These are phyloP conservation scores for Masnerella sp. DNA, from an alignment of 2,888 invertebrate species.

Conservation along the genomic window DNA sequence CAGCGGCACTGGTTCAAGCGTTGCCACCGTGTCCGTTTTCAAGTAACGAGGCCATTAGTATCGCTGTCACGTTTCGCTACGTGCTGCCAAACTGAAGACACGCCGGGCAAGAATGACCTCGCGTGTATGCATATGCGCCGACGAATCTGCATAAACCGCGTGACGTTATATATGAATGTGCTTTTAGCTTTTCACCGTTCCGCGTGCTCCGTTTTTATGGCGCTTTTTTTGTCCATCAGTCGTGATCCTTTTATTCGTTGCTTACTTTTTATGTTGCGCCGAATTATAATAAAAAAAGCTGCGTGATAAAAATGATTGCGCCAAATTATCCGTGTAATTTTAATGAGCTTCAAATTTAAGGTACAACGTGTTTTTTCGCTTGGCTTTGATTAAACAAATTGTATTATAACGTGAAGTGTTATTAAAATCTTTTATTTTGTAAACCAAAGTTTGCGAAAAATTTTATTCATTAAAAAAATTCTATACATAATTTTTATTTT, in stretches of 20 bases:
- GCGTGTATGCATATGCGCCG: conserved; percentile 57
- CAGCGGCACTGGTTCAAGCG: conserved; percentile 26
- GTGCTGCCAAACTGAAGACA: conserved; percentile 62
- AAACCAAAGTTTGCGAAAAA: too few relatives aligned
- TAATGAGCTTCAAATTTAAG: background rate
- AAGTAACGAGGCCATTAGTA: conserved; percentile 66
- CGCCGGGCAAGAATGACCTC: conserved; percentile 56
- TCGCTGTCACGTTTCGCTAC: conserved; percentile 67
- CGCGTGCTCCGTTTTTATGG: conserved; percentile 48
- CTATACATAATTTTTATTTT: too few relatives aligned
- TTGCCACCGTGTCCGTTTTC: conserved; percentile 44
- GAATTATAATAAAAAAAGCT: conserved; percentile 34
- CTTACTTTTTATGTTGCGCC: conserved; percentile 7
- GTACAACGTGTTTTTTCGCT: too few relatives aligned
- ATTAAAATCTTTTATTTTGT: too few relatives aligned
- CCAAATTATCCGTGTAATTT: conserved; percentile 20
- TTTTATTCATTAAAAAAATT: too few relatives aligned
- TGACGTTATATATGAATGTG: conserved; percentile 59
- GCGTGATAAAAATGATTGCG: conserved; percentile 1
- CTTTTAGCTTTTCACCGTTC: conserved; percentile 57
- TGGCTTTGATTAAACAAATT: too few relatives aligned
- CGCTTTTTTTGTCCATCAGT: conserved; percentile 22
- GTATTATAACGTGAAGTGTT: too few relatives aligned
- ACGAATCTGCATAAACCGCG: conserved; percentile 59
- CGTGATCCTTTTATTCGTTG: conserved; percentile 33